Conservation (phyloP, 2,113 vertebrate genomes). For the Neogobius melanostomus region DNA sequence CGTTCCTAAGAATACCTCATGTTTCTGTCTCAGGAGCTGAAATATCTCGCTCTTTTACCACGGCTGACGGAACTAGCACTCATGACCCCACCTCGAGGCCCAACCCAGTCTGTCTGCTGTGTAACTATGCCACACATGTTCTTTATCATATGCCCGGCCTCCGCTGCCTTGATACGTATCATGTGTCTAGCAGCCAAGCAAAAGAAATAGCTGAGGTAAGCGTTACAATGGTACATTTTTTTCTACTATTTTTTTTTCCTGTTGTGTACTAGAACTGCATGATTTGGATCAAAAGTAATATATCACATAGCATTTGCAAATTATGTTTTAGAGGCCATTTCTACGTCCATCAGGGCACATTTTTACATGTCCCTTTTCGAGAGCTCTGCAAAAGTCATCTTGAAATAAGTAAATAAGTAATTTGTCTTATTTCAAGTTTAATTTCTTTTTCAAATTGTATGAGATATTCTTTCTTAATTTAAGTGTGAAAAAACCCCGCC, state of each 20-base stretch:
- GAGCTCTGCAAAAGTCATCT: too few species aligned
- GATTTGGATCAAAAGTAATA: too few species aligned
- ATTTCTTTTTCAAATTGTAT: too few species aligned
- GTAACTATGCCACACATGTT: constrained; percentile 85
- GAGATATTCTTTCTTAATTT: too few species aligned
- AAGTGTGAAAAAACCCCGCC: too few species aligned
- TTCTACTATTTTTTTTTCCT: constrained; percentile 9
- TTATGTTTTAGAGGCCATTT: too few species aligned
- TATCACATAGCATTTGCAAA: too few species aligned
- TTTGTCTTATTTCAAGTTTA: too few species aligned
- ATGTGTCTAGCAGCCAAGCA: constrained; percentile 80
- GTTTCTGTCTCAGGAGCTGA: constrained; percentile 80
- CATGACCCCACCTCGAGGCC: constrained; percentile 80
- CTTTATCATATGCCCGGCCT: constrained; percentile 86
- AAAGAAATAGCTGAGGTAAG: constrained; percentile 85
- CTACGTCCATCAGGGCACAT: too few species aligned
- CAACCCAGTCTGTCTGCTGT: constrained; percentile 86
- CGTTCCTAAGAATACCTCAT: not conserved
- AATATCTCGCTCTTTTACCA: constrained; percentile 74
- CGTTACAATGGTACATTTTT: constrained; percentile 1
- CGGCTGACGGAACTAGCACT: constrained; percentile 80
- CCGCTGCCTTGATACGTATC: constrained; percentile 81
- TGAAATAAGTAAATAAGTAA: too few species aligned
- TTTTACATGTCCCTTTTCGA: too few species aligned
- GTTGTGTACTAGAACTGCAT: too few species aligned